A percentile compares a stretch with the other conserved stretches of the same genome.
Conservation (phyloP, 2,113 vertebrate genomes). For the Oreotrochilus melanogaster region DNA sequence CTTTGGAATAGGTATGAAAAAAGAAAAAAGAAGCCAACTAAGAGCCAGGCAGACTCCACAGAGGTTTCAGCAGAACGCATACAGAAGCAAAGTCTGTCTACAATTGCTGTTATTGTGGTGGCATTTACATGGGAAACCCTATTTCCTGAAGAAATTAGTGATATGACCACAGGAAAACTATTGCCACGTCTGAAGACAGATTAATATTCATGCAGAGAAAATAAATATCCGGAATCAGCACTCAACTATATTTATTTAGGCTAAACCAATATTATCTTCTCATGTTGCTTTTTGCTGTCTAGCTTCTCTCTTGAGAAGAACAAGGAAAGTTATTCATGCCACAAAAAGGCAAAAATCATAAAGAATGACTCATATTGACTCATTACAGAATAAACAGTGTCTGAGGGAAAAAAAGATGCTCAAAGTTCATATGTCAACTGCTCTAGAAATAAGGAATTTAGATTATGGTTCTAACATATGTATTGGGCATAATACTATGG, state of each 20-base stretch:
- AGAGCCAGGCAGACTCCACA: constrained; percentile 68
- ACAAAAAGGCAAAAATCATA: neutral
- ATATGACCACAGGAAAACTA: neutral
- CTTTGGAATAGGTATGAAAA: neutral
- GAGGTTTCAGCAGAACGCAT: neutral
- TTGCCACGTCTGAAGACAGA: neutral
- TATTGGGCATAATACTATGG: neutral
- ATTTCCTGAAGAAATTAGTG: neutral
- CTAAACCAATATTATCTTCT: neutral
- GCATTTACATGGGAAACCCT: neutral
- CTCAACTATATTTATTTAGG: neutral
- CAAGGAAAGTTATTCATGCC: neutral
- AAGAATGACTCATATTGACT: neutral
- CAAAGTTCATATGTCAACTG: neutral
- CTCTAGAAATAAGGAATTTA: neutral
- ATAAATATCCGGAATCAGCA: neutral
- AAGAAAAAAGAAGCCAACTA: neutral
- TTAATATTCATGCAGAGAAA: neutral
- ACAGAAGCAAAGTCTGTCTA: neutral
- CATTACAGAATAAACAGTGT: neutral
- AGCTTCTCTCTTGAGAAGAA: neutral
- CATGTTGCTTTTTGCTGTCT: neutral
- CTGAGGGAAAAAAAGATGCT: neutral
- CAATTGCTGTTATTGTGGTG: neutral
- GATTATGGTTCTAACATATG: neutral